Conservation (phyloP, 2,113 vertebrate genomes). For the Pipa parva region DNA sequence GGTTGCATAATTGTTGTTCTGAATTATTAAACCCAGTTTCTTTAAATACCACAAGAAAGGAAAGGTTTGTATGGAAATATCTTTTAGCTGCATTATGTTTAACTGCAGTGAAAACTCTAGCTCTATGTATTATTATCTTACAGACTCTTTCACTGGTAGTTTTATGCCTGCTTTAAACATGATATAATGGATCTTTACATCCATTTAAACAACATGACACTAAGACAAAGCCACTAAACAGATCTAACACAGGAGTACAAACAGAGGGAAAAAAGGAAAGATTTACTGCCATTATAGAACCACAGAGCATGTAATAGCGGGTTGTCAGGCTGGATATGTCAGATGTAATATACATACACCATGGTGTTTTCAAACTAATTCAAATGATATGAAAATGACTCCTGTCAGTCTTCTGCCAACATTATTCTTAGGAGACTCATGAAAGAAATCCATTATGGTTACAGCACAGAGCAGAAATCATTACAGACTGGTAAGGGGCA, state of each 20-base stretch:
- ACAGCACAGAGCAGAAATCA: background rate
- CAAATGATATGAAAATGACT: constrained; percentile 36
- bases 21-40: too few species aligned
- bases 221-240: constrained; percentile 19
- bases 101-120: too few species aligned
- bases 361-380: constrained; percentile 31
- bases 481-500: background rate
- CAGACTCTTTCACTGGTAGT: too few species aligned
- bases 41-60: too few species aligned
- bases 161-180: constrained; percentile 7
- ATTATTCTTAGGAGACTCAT: constrained; percentile 29
- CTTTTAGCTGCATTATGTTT: too few species aligned
- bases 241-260: constrained; percentile 1
- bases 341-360: constrained; percentile 18
- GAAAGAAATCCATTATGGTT: background rate
- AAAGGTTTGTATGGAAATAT: too few species aligned
- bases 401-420: constrained; percentile 29
- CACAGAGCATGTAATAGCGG: constrained; percentile 18
- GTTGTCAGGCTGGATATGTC: constrained; percentile 31
- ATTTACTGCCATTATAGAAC: constrained; percentile 43
- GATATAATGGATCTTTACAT: background rate
- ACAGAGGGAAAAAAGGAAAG: constrained; percentile 35
- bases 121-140: too few species aligned
- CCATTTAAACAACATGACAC: constrained; percentile 12
- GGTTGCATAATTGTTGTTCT: too few species aligned